phyloP scores from a whole-genome alignment of 2,888 invertebrate species.

The Pollenia griseotomentosa region DNA sequence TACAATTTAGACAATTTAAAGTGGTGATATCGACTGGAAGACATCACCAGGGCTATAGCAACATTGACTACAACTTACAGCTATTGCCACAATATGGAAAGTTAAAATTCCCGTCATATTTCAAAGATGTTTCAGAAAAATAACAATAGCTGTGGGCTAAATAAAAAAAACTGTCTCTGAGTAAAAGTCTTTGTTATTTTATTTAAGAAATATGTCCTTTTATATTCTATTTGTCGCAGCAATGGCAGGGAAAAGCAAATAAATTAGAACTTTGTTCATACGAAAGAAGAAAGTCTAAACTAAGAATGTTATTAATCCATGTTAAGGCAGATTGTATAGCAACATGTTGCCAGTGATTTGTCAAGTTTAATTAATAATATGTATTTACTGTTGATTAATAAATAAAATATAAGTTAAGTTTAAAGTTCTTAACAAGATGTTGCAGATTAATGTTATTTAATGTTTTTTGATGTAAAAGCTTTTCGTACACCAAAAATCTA shows the following conservation, averaged over 20 bases:
- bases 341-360: background rate
- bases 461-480: too few species aligned
- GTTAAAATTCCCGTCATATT: constrained; percentile 41
- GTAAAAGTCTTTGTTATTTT: background rate
- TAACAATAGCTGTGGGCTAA: constrained; percentile 28
- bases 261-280: background rate
- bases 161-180: background rate
- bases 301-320: background rate
- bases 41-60: constrained; percentile 8
- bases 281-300: background rate
- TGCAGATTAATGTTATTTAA: too few species aligned
- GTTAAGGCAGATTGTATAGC: background rate
- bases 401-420: too few species aligned
- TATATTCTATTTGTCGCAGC: background rate
- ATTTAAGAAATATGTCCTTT: background rate
- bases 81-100: constrained; percentile 2
- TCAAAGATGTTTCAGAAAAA: constrained; percentile 28
- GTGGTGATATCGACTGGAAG: constrained; percentile 53
- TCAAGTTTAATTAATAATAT: too few species aligned
- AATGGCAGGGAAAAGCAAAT: constrained; percentile 9
- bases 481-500: too few species aligned
- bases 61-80: background rate
- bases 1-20: constrained; percentile 65
- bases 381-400: too few species aligned
- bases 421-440: too few species aligned